Conservation (phyloP, 2,888 invertebrate species). For the Artemia sp. region DNA sequence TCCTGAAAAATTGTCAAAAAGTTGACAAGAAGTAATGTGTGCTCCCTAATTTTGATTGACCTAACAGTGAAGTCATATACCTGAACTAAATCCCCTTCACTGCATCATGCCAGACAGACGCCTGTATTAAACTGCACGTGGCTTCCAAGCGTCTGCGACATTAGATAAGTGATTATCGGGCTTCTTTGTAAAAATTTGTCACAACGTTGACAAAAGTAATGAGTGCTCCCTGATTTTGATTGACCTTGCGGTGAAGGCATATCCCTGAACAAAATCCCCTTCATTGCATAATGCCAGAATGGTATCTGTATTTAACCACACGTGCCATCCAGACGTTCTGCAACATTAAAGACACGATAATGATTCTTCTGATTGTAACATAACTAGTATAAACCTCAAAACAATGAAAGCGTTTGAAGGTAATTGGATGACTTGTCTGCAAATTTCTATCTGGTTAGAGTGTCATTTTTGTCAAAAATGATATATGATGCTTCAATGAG, state of each 20-base stretch:
- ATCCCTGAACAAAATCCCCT: conserved; percentile 78
- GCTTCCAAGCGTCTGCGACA: too few species aligned
- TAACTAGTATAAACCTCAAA: conserved; percentile 5
- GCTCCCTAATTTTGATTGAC: conserved; percentile 13
- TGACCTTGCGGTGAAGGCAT: conserved; percentile 79
- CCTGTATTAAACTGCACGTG: too few species aligned
- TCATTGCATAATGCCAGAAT: conserved; percentile 60
- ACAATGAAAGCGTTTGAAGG: conserved; percentile 22
- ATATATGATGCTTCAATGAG: conserved; percentile 17
- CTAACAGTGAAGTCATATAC: conserved; percentile 23
- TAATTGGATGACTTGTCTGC: conserved; percentile 16
- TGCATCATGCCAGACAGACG: too few species aligned
- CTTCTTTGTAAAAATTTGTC: too few species aligned
- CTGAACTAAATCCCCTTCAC: too few species aligned
- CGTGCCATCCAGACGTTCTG: conserved; percentile 61
- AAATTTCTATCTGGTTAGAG: too few species aligned
- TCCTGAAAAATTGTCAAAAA: too few species aligned
- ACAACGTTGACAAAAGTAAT: conserved; percentile 46
- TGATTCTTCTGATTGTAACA: conserved; percentile 5
- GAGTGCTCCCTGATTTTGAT: conserved; percentile 71
- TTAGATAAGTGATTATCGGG: too few species aligned
- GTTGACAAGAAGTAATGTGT: conserved; percentile 50
- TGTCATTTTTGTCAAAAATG: too few species aligned
- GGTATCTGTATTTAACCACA: conserved; percentile 55
- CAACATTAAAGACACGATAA: conserved; percentile 23